Evolutionary conservation across 2,888 invertebrate species (phyloP).

Genomic region (Teleogryllus oceanicus): DNA sequence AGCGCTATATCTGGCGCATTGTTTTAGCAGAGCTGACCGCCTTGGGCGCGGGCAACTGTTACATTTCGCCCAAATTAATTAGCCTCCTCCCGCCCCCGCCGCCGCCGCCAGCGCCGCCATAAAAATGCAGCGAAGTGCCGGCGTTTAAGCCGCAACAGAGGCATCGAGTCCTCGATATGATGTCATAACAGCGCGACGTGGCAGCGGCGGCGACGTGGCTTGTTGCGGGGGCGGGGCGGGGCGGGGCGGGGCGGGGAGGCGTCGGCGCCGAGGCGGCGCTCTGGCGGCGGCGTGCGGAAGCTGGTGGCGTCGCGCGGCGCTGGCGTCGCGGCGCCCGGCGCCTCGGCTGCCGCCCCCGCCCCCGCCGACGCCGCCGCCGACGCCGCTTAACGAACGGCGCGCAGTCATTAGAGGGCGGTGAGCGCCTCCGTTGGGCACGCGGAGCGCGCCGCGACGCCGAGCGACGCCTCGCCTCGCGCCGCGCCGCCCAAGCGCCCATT

Average conservation of each 20-base stretch:
- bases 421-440: too few species aligned
- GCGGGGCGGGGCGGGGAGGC: neutral
- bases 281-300: neutral
- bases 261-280: neutral
- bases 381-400: too few species aligned
- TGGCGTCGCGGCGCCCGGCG: neutral
- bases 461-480: too few species aligned
- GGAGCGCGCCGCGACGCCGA: too few species aligned
- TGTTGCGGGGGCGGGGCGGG: neutral
- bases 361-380: too few species aligned
- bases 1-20: neutral
- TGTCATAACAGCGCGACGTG: neutral
- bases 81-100: neutral
- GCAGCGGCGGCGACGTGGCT: neutral
- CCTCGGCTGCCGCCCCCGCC: too few species aligned
- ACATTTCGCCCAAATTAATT: neutral
- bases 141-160: neutral
- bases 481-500: too few species aligned
- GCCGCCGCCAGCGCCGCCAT: neutral
- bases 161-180: neutral
- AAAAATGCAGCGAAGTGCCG: neutral
- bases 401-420: too few species aligned
- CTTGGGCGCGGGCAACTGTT: neutral
- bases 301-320: neutral
- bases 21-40: neutral